A percentile compares a stretch with the other conserved stretches of the same genome.
phyloP scores from a whole-genome alignment of 2,888 invertebrate species.

The Muschampia plurimacula region DNA sequence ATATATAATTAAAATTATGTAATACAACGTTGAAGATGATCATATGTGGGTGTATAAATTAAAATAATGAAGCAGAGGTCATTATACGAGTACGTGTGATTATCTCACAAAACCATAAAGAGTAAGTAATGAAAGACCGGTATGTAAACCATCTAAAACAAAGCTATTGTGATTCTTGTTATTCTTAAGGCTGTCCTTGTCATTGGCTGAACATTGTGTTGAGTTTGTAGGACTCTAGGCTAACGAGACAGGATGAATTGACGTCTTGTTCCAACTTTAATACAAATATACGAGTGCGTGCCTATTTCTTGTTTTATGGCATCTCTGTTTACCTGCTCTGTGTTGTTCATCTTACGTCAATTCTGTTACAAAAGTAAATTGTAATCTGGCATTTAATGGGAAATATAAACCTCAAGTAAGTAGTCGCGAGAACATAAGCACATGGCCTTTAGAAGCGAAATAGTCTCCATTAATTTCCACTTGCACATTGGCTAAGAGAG shows the following conservation, averaged over 20 bases:
- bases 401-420: not conserved
- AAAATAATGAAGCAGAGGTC: not conserved
- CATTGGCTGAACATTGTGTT: conserved; percentile 39
- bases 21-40: too few relatives aligned
- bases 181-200: conserved; percentile 38
- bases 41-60: too few relatives aligned
- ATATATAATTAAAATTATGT: too few relatives aligned
- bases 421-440: not conserved
- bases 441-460: not conserved
- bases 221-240: conserved; percentile 36
- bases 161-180: conserved; percentile 37
- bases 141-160: conserved; percentile 30
- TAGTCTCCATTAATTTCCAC: not conserved
- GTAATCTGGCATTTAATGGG: not conserved
- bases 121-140: conserved; percentile 28
- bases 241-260: conserved; percentile 40
- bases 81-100: not conserved
- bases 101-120: conserved; percentile 11
- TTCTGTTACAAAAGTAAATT: conserved; percentile 15
- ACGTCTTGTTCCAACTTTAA: conserved; percentile 39
- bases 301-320: conserved; percentile 38
- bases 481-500: too few relatives aligned
- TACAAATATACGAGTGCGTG: conserved; percentile 39
- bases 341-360: conserved; percentile 33
- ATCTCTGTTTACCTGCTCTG: conserved; percentile 34